phyloP scores from a whole-genome alignment of 2,888 invertebrate genomes.

The Phengaris alcon region DNA sequence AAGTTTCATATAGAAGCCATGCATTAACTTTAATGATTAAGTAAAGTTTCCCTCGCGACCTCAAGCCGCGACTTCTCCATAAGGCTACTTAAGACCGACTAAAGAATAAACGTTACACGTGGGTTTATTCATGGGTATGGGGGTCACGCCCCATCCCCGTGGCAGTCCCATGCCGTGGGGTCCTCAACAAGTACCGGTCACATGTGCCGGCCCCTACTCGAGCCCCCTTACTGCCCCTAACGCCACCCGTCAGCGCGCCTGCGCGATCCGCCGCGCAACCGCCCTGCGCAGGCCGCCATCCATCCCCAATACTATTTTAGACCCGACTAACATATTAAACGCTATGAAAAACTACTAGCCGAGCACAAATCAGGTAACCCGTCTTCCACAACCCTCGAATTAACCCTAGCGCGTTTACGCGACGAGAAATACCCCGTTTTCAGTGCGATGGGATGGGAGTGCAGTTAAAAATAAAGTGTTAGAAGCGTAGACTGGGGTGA shows the following conservation, averaged over 20 bases:
- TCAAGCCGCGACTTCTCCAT: not conserved
- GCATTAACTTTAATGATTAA: not conserved
- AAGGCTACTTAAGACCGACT: not conserved
- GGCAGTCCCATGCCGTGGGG: slow-evolving; percentile 31
- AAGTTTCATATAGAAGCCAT: not conserved
- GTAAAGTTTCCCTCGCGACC: not conserved
- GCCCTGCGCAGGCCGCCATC: slow-evolving; percentile 58
- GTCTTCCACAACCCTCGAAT: slow-evolving; percentile 36
- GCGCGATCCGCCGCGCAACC: slow-evolving; percentile 57
- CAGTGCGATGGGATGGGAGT: slow-evolving; percentile 67
- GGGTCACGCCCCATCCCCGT: slow-evolving; percentile 33
- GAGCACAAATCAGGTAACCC: slow-evolving; percentile 58
- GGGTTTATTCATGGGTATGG: slow-evolving; percentile 14
- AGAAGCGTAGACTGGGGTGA: slow-evolving; percentile 71
- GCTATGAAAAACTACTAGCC: slow-evolving; percentile 56
- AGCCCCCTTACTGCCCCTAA: not conserved
- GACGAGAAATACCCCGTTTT: slow-evolving; percentile 29
- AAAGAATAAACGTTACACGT: slow-evolving; percentile 10
- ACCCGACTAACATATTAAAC: slow-evolving; percentile 60
- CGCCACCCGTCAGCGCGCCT: slow-evolving; percentile 40
- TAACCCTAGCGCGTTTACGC: not conserved
- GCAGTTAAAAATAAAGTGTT: slow-evolving; percentile 75
- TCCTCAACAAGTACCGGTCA: slow-evolving; percentile 36
- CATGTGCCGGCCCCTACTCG: slow-evolving; percentile 34
- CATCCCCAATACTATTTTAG: slow-evolving; percentile 59